These are phyloP conservation scores for Merops nubicus DNA, from an alignment of 2,113 vertebrate species.

Conservation along the genomic window DNA sequence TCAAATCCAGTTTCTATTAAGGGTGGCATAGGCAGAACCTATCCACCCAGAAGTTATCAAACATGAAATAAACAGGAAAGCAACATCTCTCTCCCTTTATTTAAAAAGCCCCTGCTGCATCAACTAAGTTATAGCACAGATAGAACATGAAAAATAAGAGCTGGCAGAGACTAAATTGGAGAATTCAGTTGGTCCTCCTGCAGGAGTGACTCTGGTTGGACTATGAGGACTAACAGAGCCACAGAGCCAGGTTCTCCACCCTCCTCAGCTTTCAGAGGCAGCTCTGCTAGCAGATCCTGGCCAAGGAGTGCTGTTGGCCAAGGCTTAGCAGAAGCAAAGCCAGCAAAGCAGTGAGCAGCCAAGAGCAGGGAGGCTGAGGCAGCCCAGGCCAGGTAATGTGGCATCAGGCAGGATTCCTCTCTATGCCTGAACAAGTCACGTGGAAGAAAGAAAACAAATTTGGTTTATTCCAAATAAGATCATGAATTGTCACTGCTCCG, in stretches of 20 bases:
- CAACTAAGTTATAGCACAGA: slow-evolving; percentile 25
- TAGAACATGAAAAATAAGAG: slow-evolving; percentile 39
- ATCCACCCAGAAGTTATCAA: background rate
- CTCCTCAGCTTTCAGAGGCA: background rate
- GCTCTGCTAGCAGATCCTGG: background rate
- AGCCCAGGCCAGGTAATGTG: background rate
- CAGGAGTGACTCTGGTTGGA: background rate
- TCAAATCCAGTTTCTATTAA: background rate
- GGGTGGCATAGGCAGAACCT: background rate
- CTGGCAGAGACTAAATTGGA: slow-evolving; percentile 28
- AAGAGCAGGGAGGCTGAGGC: background rate
- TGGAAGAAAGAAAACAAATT: background rate
- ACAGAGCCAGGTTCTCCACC: background rate
- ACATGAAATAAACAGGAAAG: slow-evolving; percentile 20
- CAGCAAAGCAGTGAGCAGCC: background rate
- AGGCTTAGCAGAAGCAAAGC: background rate
- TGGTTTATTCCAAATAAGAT: background rate
- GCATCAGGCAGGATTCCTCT: background rate
- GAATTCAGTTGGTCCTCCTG: slow-evolving; percentile 3
- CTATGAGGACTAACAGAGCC: background rate
- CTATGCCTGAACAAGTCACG: fast-evolving
- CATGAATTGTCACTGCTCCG: background rate
- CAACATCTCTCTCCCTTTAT: background rate
- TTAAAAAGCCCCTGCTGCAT: slow-evolving; percentile 51
- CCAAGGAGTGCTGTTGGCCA: background rate